These are phyloP conservation scores for Prunella himalayana DNA, from an alignment of 2,113 vertebrate species.

Conservation along the genomic window DNA sequence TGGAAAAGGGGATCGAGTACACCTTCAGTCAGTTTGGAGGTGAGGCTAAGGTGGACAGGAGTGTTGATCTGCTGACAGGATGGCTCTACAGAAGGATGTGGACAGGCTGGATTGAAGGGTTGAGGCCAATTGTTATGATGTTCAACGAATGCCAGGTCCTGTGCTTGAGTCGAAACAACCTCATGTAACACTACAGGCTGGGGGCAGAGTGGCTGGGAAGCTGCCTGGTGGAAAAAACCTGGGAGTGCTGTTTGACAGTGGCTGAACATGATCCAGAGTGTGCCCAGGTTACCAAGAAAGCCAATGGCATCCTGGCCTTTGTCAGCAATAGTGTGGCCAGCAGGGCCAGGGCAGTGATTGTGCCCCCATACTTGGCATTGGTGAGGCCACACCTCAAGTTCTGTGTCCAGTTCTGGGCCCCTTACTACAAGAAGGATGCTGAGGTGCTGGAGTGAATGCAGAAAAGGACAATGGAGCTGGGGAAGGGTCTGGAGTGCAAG, in stretches of 20 bases:
- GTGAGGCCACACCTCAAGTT: accelerated
- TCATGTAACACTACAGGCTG: accelerated
- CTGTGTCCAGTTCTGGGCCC: background rate
- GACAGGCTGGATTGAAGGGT: background rate
- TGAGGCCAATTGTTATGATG: background rate
- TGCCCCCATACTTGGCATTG: accelerated
- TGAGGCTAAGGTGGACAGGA: no score
- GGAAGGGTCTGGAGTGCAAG: background rate
- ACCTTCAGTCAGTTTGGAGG: background rate
- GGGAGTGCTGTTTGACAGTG: accelerated
- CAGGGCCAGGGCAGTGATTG: background rate
- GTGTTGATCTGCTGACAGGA: background rate
- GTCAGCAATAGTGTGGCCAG: background rate
- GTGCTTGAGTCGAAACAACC: background rate
- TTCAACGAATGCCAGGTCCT: accelerated
- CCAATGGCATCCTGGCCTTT: accelerated
- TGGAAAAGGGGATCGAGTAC: accelerated
- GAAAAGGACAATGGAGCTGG: accelerated
- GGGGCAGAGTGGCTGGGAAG: background rate
- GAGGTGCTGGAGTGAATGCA: background rate
- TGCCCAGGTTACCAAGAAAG: background rate
- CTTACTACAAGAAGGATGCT: background rate
- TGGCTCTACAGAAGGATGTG: background rate
- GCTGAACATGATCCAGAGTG: background rate
- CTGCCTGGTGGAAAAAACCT: background rate